Evolutionary conservation across 2,113 vertebrate genomes (phyloP).

Genomic region (Oxygymnocypris stewartii): DNA sequence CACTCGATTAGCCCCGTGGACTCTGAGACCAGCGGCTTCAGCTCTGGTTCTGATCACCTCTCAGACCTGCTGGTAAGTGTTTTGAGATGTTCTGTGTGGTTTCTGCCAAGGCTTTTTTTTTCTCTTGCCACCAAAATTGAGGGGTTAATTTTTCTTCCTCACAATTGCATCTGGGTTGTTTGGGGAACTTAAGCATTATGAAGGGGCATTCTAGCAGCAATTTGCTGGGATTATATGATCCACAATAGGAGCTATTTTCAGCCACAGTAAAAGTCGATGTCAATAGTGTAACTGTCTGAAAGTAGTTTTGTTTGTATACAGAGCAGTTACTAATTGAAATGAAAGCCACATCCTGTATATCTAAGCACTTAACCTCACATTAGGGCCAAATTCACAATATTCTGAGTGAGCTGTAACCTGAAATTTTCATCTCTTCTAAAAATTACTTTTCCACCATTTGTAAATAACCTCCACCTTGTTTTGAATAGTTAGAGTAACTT

Average conservation of each 20-base stretch:
- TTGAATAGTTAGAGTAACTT: too few species aligned
- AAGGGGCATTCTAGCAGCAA: not conserved
- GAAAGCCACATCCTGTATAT: too few species aligned
- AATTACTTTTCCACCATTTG: too few species aligned
- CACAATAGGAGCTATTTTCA: not conserved
- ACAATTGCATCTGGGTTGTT: not conserved
- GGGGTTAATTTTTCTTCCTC: not conserved
- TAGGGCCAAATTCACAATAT: too few species aligned
- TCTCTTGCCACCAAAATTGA: not conserved
- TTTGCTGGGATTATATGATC: not conserved
- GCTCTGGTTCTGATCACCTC: slow-evolving; percentile 96
- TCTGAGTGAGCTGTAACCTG: too few species aligned
- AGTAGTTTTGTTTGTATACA: not conserved
- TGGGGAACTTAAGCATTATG: too few species aligned
- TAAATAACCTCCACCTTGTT: too few species aligned
- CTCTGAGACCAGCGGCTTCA: slow-evolving; percentile 97
- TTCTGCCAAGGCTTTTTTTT: not conserved
- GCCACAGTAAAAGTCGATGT: accelerated
- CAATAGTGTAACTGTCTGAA: not conserved
- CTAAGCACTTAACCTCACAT: too few species aligned
- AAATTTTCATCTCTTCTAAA: too few species aligned
- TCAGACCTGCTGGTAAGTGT: slow-evolving; percentile 88
- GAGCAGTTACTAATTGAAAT: not conserved
- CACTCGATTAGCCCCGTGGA: slow-evolving; percentile 96
- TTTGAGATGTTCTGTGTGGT: not conserved